These are phyloP conservation scores for Pharmacophagus antenor DNA, from an alignment of 2,888 invertebrate species.

Conservation along the genomic window DNA sequence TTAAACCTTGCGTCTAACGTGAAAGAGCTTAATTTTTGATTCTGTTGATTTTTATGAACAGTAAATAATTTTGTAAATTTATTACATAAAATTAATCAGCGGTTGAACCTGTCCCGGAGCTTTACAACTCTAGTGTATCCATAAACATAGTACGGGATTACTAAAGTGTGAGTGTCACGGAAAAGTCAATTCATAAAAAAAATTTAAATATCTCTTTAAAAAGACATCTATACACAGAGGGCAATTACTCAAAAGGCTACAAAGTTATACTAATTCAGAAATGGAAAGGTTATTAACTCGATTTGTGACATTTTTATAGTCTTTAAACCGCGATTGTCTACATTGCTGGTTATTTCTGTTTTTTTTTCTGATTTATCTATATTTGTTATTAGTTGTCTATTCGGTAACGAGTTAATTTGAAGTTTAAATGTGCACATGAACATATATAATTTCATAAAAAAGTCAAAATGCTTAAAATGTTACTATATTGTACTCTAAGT, in stretches of 20 bases:
- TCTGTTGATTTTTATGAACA: not conserved
- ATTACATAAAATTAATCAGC: slow-evolving; percentile 63
- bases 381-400: no score
- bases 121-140: slow-evolving; percentile 55
- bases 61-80: slow-evolving; percentile 31
- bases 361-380: no score
- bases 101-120: slow-evolving; percentile 62
- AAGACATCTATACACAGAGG: not conserved
- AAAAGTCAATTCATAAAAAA: slow-evolving; percentile 55
- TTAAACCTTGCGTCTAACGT: slow-evolving; percentile 31
- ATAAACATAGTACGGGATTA: slow-evolving; percentile 62
- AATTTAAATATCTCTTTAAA: not conserved
- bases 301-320: no score
- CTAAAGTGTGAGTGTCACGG: slow-evolving; percentile 49
- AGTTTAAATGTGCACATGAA: no score
- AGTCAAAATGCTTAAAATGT: no score
- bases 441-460: no score
- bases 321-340: no score
- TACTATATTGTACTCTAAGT: no score
- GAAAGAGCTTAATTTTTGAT: slow-evolving; percentile 7
- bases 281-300: not conserved
- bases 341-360: no score
- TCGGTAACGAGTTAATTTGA: no score
- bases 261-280: not conserved
- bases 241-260: not conserved